Base-by-base conservation (phyloP, 2,113 vertebrate species). In the Bambusicola thoracicus region DNA sequence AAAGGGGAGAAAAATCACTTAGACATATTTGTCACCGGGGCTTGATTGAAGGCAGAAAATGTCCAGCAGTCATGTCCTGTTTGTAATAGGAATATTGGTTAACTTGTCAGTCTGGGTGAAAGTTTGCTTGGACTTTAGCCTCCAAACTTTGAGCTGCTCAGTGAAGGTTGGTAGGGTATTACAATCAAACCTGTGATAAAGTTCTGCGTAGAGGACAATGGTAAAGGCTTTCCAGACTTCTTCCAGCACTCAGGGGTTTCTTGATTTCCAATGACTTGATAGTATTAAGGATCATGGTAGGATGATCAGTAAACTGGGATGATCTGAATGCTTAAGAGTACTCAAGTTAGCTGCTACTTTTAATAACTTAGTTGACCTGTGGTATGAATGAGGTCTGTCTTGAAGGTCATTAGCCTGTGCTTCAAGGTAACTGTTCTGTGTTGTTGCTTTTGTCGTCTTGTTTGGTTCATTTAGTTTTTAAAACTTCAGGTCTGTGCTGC, bases 61-160 rank as follows among this genome's bases (percentile, higher is more conserved):
- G 13, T 7, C 15, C 62, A 73, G 29, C 34, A 61, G 40, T 25
- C 70, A 53, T 61, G 10, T 1, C 25, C 14, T 36, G 8, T 90
- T 80, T 55, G 46, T 59, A 77, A 0, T 0, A 3, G 76, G 59
- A 61, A 14, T 83, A 20, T 32, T 5, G 29, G 38, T 85, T 78
- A 73, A 43, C 13, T 70, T 91, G 56, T 77, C 82, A 49, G 58
- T 30, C 48, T 8, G 14, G 86, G 48, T 75, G 80, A 83, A 92
- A 91, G 82, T 94, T 90, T 85, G 76, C 27, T 78, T 94, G 79
- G 51, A 85, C 93, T 94, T 96, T 27, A 61, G 38, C 56, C 85
- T 81, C 72, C 76, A 90, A 51, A 93, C 87, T 83, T 88, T 72
- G 76, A 90, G 66, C 73, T 91, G 69, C 20, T 29, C 72, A 24